A percentile compares a stretch with the other conserved stretches of the same genome.
These are phyloP conservation scores for Aspidiotus destructor DNA, from an alignment of 2,888 invertebrate species.

Conservation along the genomic window DNA sequence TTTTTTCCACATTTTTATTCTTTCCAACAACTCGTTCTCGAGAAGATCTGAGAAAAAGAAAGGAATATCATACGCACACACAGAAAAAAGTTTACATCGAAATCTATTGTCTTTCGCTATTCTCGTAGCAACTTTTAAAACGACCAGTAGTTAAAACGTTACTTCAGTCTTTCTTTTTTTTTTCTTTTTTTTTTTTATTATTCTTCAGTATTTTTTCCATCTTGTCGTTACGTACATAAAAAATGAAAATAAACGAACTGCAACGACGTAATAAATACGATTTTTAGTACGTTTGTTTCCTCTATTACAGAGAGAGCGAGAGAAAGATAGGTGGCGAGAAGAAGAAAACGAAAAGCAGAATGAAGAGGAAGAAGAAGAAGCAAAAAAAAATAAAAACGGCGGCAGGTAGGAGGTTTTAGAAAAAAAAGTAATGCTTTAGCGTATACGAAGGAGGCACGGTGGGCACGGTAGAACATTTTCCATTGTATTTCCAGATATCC, in stretches of 20 bases:
- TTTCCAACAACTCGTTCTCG: neutral
- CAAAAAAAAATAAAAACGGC: constrained; percentile 1
- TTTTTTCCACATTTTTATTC: neutral
- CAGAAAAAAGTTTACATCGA: neutral
- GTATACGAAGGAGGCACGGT: constrained; percentile 13
- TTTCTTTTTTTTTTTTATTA: neutral
- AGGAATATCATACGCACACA: neutral
- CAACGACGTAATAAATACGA: constrained; percentile 12
- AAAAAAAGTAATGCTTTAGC: neutral
- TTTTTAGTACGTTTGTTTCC: constrained; percentile 24
- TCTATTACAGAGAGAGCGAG: constrained; percentile 9
- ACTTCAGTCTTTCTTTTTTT: constrained; percentile 6
- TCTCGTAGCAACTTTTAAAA: constrained; percentile 5
- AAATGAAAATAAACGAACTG: constrained; percentile 5
- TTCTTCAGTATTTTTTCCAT: neutral
- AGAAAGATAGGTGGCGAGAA: neutral
- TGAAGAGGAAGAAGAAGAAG: constrained; percentile 1
- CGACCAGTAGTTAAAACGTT: constrained; percentile 12
- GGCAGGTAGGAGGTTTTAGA: constrained; percentile 26
- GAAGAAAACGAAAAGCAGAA: neutral
- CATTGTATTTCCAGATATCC: constrained; percentile 31
- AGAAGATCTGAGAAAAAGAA: neutral
- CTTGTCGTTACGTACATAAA: constrained; percentile 5
- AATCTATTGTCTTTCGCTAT: constrained; percentile 4
- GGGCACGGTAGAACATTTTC: constrained; percentile 32